Base-by-base conservation (phyloP, 2,888 invertebrate species). In the Morpho deidamia region DNA sequence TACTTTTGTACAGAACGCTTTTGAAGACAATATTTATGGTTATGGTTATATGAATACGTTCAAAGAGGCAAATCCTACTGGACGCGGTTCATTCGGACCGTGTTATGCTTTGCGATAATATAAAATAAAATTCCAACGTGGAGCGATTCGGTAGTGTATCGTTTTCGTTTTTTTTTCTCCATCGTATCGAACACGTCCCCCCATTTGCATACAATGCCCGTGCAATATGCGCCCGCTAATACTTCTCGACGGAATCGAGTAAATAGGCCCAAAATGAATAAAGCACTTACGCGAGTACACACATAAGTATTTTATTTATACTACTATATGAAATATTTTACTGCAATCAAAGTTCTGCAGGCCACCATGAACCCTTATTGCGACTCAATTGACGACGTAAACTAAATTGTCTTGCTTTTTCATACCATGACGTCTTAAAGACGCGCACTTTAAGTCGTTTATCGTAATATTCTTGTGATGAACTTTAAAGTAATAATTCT, bases 191-290 rank as follows among this genome's bases (percentile, higher is more conserved):
- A 86, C 87, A 88, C 81, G 86, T 83, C 71, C 71, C 62, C 44
- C 55, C 62, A 86, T 88, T 88, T 82, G 88, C 88, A 88, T 88
- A 88, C 88, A 89, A 89, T 89, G 79, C 76, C 56, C 52, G 83
- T 83, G 85, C 85, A 83, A 83, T 85, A 85, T 83, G 85, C 68
- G 85, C 66, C 66, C 69, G 77, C 81, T 81, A 82, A 83, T 79
- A 72, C 70, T 63, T 53, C 43, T 51, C 56, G 38, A 54, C 54
- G 47, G 58, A 51, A 56, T 59, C 56, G 55, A 52, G 57, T 62
- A 61, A 58, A 62, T 60, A 58, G 54, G 53, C 40, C 52, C 49
- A 40, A 54, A 54, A 59, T 54, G 46, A 51, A 59, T 59, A 59
- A 53, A 43, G 23, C 33, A 41, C 33, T 39, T 43, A 11, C 5